A percentile compares a stretch with the other conserved stretches of the same genome.
Conservation (phyloP, 2,888 invertebrate species). For the Argyra leucocephala region DNA sequence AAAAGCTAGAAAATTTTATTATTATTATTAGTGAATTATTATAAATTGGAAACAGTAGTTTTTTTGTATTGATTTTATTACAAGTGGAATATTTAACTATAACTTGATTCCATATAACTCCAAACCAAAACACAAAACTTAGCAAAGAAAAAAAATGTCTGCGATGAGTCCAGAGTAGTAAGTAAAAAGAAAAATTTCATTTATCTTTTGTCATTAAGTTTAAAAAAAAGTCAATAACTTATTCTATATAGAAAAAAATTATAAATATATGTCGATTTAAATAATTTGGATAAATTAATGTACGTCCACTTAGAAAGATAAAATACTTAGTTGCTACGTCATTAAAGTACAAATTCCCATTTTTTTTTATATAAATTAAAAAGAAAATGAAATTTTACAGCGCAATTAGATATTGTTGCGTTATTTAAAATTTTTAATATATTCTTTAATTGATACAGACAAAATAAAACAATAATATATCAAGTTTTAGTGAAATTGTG, state of each 20-base stretch:
- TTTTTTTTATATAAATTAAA: neutral
- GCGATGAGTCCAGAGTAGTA: constrained; percentile 76
- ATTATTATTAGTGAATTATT: neutral
- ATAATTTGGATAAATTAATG: too few species aligned
- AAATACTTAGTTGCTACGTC: constrained; percentile 9
- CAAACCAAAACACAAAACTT: neutral
- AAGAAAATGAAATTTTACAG: neutral
- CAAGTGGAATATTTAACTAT: neutral
- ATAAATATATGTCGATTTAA: too few species aligned
- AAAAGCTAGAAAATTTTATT: neutral
- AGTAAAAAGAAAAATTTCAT: constrained; percentile 40
- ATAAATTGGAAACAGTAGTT: neutral
- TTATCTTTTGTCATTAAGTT: too few species aligned
- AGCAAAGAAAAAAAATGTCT: constrained; percentile 36
- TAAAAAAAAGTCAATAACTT: too few species aligned
- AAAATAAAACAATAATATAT: too few species aligned
- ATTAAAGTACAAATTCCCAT: constrained; percentile 7
- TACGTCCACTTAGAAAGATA: too few species aligned
- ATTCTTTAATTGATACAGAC: too few species aligned
- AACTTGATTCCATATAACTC: neutral
- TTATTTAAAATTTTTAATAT: neutral
- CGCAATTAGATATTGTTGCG: neutral
- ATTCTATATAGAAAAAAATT: too few species aligned
- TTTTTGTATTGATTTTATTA: neutral
- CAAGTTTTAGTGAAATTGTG: too few species aligned